Base-by-base conservation (phyloP, 2,113 vertebrate genomes). In the Chaetodon auriga region DNA sequence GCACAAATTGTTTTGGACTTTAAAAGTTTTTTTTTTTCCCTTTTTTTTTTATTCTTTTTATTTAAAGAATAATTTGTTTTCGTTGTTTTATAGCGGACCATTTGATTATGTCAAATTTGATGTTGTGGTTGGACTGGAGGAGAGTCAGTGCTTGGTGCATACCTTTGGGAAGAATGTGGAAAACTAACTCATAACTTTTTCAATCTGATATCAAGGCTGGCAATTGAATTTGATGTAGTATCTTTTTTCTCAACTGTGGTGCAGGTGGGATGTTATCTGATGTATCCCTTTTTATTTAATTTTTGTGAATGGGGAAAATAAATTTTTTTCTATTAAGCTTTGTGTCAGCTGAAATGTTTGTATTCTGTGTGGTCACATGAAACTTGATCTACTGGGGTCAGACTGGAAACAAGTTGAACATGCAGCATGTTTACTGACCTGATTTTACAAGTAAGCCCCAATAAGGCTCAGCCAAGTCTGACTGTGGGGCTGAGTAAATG, bases 61-160 rank as follows among this genome's bases (percentile, higher is more conserved):
- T 95, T 94, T 95, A 95, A 95, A 95, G 93, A 95, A 92, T 63
- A 41, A 38, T 87, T 90, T 91, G 78, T 94, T 95, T 94, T 93
- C 90, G 92, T 94, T 94, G 90, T 94, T 93, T 93, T 94, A 94
- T 90, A 94, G 93, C 93, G 91, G 90, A 94, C 88, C 86, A 92
- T 93, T 91, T 90, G 75, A 86, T 90, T 85, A 81, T 90, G 73
- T 90, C 80, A 85, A 73, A 84, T 78, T 90, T 88, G 61, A 89
- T 83, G 60, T 69, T 84, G 68, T 68, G 75, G 84, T 86, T 86
- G 80, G 77, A 85, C 81, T 83, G 89, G 89, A 81, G 75, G 82
- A 64, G 70, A 85, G 78, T 81, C 23, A 0, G 66, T 91, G 85
- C 87, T 87, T 66, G 75, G 84, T 82, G 84, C 87, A 85, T 79